Base-by-base conservation (phyloP, 1,140 invertebrate species). In the Orchestia grillus region DNA sequence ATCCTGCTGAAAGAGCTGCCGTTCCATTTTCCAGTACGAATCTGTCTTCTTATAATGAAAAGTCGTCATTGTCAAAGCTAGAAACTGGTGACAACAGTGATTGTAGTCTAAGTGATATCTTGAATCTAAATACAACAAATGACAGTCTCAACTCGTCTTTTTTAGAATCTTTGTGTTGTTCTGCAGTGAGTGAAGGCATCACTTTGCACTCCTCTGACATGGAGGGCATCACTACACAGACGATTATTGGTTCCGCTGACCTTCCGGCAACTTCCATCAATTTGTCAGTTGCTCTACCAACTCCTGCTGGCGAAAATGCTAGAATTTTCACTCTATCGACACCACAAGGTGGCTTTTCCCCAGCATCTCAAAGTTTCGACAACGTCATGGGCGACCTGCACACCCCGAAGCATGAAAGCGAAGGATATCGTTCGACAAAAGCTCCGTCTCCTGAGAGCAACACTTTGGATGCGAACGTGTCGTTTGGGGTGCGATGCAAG, bases 141-240 rank as follows among this genome's bases (percentile, higher is more conserved):
- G 92, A 94, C 36, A 94, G 92, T 40, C 44, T 94, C 43, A 94
- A 94, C 92, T 94, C 92, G 44, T 94, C 92, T 19, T 94, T 94
- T 94, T 47, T 94, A 11, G 92, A 94, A 16, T 94, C 92, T 94
- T 40, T 94, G 19, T 94, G 92, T 47, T n/a, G 92, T 44, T 94
- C 92, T 45, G 92, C 36, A 40, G 43, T 45, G 44, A 45, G 43
- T 40, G 92, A 94, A 94, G 92, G 92, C 43, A 94, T 94, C 44
- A 94, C 92, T 45, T n/a, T 94, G 44, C 92, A 94, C 44, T 94
- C 92, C 6, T 94, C 92, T 15, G 44, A 94, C 44, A 91, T 91
- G 88, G 88, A 44, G 11, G 44, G 44, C 28, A 28, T 44, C 28
- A 44, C 88, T 42, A 43, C 88, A 42, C 88, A 91, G 44, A 91